Evolutionary conservation across 2,888 invertebrate genomes (phyloP), one percentile per base, ranked within the genome.

Genomic region (Meloe dianella): DNA sequence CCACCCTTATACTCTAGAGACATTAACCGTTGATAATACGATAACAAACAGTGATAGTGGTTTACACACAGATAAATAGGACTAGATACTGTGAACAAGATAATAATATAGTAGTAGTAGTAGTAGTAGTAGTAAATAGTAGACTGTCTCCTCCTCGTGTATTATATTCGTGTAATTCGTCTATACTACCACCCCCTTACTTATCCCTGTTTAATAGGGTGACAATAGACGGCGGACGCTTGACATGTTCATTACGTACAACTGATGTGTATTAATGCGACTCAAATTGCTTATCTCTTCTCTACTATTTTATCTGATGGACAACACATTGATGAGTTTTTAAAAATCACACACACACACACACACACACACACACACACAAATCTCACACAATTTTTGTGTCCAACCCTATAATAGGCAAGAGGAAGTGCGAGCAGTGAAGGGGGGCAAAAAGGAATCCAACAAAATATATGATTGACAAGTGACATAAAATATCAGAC

Each of bases 181-280:
- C 20, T 47, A 20, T 47, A 47, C 17, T 8, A 47, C 64, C 67
- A 62, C 60, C 22, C 61, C 56, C 57, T n/a, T n/a, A n/a, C 73
- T 73, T 71, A 73, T 72, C 74, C 74, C 71, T 69, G n/a, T 47
- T 47, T 47, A 47, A 41, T 47, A 63, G 65, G 64, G 62, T 73
- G 72, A 77, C 77, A 77, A 77, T 77, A 74, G 77, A 71, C 75
- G 77, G 71, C 75, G 71, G 76, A 74, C 71, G 73, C 73, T 72
- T 81, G 81, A 81, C 81, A 81, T 80, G 80, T 81, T 81, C 81
- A 81, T 81, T 81, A 81, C 76, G 74, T 70, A 72, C 74, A n/a
- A 71, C 71, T 74, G 77, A 78, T 76, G 73, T 75, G 74, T 75
- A 77, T 79, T 77, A 78, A 79, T 78, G 75, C 70, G 77, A 76